A percentile compares a stretch with the other conserved stretches of the same genome.
phyloP scores from a whole-genome alignment of 2,113 vertebrate genomes.

The Glaucidium brasilianum region DNA sequence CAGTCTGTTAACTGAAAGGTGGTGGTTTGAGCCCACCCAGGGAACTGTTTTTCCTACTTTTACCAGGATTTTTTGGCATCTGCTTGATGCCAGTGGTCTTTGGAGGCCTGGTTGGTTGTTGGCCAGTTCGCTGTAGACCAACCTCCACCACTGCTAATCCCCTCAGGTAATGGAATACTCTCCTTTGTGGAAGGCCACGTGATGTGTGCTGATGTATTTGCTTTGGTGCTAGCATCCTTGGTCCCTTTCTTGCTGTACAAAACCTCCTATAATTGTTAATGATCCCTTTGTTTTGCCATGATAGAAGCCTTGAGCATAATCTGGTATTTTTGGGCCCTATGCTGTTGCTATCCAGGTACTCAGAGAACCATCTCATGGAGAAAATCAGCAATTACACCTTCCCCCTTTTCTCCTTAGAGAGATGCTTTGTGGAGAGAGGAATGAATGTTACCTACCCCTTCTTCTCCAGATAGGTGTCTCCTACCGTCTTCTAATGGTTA shows the following conservation, averaged over 20 bases:
- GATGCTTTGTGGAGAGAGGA: neutral
- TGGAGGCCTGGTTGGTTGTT: neutral
- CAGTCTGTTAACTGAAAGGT: slow-evolving; percentile 63
- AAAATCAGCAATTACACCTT: neutral
- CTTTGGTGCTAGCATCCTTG: neutral
- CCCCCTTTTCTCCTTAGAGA: neutral
- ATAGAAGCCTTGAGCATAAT: neutral
- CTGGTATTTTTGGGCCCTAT: neutral
- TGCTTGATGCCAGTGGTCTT: neutral
- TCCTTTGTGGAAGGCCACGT: neutral
- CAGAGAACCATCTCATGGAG: neutral
- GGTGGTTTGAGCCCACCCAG: slow-evolving; percentile 64
- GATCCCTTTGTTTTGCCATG: neutral
- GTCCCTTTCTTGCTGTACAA: neutral
- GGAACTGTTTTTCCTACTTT: neutral
- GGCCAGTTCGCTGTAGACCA: neutral
- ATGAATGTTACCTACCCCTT: neutral
- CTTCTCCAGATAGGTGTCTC: neutral
- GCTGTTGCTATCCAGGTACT: neutral
- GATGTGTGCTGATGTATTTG: neutral
- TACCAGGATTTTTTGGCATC: neutral
- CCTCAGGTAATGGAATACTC: neutral
- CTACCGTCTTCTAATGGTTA: neutral
- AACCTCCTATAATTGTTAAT: neutral
- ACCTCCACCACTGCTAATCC: neutral